Conservation (phyloP, 64 coral and sea anemone species). For the Cladopsammia gracilis region DNA sequence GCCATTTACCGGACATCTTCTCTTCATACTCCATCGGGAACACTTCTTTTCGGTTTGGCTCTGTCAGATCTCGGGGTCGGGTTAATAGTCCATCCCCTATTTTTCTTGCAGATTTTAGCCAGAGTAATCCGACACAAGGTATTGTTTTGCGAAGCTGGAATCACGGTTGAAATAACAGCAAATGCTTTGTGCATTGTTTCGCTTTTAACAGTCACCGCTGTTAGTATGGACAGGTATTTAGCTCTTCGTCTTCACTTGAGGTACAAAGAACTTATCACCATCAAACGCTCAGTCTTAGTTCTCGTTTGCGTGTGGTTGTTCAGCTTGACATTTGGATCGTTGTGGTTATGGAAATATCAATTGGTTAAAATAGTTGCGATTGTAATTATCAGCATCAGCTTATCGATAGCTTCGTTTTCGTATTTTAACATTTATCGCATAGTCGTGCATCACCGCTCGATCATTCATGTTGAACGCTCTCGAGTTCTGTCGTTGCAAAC, state of each 20-base stretch:
- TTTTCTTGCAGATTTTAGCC: background rate
- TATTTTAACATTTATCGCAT: constrained; percentile 26
- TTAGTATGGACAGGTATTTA: constrained; percentile 13
- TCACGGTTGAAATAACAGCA: background rate
- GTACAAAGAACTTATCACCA: constrained; percentile 8
- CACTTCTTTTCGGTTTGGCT: constrained; percentile 34
- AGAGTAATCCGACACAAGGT: background rate
- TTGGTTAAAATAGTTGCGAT: background rate
- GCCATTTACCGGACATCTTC: background rate
- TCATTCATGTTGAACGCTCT: background rate
- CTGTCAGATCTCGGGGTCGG: constrained; percentile 26
- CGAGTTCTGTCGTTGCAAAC: background rate
- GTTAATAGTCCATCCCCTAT: background rate
- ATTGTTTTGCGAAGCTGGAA: background rate
- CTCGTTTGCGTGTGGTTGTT: constrained; percentile 15
- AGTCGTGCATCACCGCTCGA: constrained; percentile 5
- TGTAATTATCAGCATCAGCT: background rate
- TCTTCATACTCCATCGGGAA: constrained; percentile 17
- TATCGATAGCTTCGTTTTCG: constrained; percentile 5
- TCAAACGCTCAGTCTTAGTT: background rate
- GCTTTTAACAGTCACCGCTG: constrained; percentile 23
- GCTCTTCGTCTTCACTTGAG: constrained; percentile 35
- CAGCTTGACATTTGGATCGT: background rate
- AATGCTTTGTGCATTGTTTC: constrained; percentile 24
- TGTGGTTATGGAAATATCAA: constrained; percentile 29